Conservation (phyloP, 1,140 invertebrate genomes). For the Tenebrio molitor region DNA sequence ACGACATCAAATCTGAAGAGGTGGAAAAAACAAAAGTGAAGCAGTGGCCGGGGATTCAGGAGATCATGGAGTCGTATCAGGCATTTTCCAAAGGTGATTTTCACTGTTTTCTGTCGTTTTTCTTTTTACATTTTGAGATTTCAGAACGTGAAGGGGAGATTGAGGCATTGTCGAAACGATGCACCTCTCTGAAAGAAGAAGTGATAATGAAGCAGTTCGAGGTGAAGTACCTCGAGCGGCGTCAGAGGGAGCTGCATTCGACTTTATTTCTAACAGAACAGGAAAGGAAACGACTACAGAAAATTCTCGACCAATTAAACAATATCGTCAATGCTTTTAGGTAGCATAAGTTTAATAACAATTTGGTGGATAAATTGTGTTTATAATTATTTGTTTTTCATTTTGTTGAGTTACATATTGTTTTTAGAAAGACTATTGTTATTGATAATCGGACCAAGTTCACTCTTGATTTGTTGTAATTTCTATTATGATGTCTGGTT, state of each 20-base stretch:
- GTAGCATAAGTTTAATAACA: conserved; percentile 53
- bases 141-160: conserved; percentile 54
- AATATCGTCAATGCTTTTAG: conserved; percentile 60
- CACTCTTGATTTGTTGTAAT: conserved; percentile 21
- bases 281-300: conserved; percentile 55
- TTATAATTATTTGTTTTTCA: conserved; percentile 23
- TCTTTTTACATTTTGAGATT: conserved; percentile 29
- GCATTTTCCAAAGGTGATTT: conserved; percentile 58
- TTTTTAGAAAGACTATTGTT: conserved; percentile 5
- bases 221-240: conserved; percentile 53
- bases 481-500: neutral
- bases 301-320: conserved; percentile 57
- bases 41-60: conserved; percentile 60
- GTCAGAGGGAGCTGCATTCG: conserved; percentile 56
- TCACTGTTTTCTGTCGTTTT: too few relatives aligned
- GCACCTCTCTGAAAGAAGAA: conserved; percentile 52
- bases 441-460: conserved; percentile 34
- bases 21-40: conserved; percentile 14
- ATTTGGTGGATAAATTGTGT: conserved; percentile 34
- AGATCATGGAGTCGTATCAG: conserved; percentile 59
- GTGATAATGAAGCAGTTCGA: conserved; percentile 48
- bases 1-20: conserved; percentile 26
- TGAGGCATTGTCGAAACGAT: conserved; percentile 48
- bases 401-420: conserved; percentile 30
- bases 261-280: conserved; percentile 55